Conservation (phyloP, 2,888 invertebrate genomes). For the Formica aserva region DNA sequence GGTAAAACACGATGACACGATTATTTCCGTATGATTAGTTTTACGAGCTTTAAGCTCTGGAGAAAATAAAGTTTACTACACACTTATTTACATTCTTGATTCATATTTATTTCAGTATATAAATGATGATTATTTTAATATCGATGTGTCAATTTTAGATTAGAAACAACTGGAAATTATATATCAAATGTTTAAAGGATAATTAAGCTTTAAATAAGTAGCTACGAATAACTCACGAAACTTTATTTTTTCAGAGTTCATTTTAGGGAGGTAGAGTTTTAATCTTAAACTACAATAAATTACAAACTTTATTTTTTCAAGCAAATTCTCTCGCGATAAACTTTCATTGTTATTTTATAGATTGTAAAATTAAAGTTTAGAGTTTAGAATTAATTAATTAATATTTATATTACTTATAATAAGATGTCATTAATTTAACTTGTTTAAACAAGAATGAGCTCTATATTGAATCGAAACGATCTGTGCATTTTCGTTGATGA, state of each 20-base stretch:
- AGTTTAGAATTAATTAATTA: neutral
- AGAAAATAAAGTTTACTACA: neutral
- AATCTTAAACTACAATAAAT: constrained; percentile 1
- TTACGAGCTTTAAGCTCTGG: neutral
- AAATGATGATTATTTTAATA: neutral
- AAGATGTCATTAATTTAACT: neutral
- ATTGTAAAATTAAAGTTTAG: constrained; percentile 7
- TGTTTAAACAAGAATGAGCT: neutral
- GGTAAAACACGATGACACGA: neutral
- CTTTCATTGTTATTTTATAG: neutral
- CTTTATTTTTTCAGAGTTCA: neutral
- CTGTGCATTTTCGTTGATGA: neutral
- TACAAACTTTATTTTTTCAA: neutral
- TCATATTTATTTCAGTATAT: neutral
- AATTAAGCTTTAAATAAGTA: neutral
- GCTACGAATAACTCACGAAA: neutral
- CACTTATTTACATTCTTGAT: constrained; percentile 5
- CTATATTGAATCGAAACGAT: neutral
- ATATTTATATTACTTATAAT: neutral
- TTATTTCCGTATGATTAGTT: constrained; percentile 4
- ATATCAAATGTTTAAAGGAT: neutral
- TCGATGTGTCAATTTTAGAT: neutral
- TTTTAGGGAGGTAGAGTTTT: neutral
- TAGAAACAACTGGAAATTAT: neutral
- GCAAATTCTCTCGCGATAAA: neutral